A percentile compares a stretch with the other conserved stretches of the same genome.
phyloP scores from a whole-genome alignment of 1,140 invertebrate species.

The Nebria ingens region DNA sequence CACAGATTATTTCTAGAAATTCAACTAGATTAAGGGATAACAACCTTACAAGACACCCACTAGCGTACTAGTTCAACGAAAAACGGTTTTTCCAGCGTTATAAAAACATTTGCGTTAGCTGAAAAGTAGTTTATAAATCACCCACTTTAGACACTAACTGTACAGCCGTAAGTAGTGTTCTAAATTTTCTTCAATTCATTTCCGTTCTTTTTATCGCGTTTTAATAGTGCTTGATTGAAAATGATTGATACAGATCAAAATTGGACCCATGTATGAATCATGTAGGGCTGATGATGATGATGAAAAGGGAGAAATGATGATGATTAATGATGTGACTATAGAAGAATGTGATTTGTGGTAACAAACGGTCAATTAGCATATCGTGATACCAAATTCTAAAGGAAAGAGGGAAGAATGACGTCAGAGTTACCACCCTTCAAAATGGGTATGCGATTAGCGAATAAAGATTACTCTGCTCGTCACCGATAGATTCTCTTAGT shows the following conservation, averaged over 20 bases:
- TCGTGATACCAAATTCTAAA: background rate
- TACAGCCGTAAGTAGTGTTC: too few relatives aligned
- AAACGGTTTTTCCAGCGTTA: too few relatives aligned
- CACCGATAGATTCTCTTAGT: background rate
- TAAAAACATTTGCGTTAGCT: too few relatives aligned
- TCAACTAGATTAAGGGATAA: too few relatives aligned
- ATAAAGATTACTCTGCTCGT: background rate
- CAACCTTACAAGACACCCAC: too few relatives aligned
- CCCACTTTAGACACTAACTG: too few relatives aligned
- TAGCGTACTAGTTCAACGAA: too few relatives aligned
- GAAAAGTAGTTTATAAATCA: too few relatives aligned
- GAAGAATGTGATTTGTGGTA: background rate
- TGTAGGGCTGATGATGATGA: background rate
- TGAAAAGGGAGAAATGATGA: background rate
- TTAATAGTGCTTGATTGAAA: too few relatives aligned
- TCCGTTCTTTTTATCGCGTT: too few relatives aligned
- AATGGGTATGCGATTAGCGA: background rate
- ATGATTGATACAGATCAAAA: background rate
- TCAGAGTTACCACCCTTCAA: background rate
- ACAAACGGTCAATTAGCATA: slow-evolving; percentile 1
- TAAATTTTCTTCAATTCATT: too few relatives aligned
- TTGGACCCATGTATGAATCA: too few relatives aligned
- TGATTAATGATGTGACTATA: background rate
- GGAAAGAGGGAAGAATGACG: background rate
- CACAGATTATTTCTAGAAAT: slow-evolving; percentile 2